Evolutionary conservation across 2,888 invertebrate genomes (phyloP).

Genomic region (Eilema depressum): DNA sequence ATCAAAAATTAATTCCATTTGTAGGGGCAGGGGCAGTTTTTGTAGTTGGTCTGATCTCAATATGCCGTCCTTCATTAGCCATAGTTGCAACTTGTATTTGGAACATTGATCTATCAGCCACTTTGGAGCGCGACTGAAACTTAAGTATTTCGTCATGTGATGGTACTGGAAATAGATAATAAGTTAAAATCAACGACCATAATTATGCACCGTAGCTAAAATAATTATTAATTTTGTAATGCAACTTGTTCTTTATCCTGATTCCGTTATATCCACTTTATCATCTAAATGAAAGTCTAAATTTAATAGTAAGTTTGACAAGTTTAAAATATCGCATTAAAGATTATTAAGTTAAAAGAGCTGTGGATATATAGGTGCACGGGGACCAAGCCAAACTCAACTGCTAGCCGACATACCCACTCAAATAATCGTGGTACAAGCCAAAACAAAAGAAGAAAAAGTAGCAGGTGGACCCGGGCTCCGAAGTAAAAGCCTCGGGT

Average conservation of each 20-base stretch:
- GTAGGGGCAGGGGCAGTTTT: slow-evolving; percentile 72
- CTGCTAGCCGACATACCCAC: no score
- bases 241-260: no score
- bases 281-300: neutral
- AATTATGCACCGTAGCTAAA: no score
- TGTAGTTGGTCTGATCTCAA: slow-evolving; percentile 66
- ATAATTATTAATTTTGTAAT: no score
- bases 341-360: no score
- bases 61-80: slow-evolving; percentile 79
- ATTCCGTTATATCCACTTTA: neutral
- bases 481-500: no score
- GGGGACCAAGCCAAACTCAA: no score
- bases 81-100: slow-evolving; percentile 72
- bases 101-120: slow-evolving; percentile 68
- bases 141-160: slow-evolving; percentile 74
- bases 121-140: slow-evolving; percentile 65
- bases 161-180: slow-evolving; percentile 66
- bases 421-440: no score
- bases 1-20: slow-evolving; percentile 82
- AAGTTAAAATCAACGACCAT: no score
- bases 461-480: no score
- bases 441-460: no score
- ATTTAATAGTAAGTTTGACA: neutral
- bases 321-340: neutral
- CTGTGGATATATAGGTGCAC: no score